Evolutionary conservation across 2,113 vertebrate genomes (phyloP).

Genomic region (Cololabis saira): DNA sequence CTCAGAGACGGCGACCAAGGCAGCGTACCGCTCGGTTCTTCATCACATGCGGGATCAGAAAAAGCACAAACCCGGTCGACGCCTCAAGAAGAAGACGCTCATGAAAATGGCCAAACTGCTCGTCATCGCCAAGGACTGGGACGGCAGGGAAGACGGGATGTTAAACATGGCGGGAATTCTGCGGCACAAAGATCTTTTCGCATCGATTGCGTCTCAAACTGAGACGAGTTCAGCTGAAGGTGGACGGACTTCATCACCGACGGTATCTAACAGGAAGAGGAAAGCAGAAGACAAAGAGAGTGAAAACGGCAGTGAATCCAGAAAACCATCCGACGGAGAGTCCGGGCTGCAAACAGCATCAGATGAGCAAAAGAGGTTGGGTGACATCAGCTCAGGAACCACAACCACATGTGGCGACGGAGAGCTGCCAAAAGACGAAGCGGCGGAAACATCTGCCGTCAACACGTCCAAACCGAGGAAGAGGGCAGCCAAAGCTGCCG

Average conservation of each 20-base stretch:
- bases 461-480: background rate
- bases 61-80: conserved; percentile 21
- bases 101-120: conserved; percentile 34
- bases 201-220: too few relatives aligned
- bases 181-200: background rate
- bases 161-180: background rate
- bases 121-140: conserved; percentile 1
- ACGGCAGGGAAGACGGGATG: too few relatives aligned
- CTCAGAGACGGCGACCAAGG: background rate
- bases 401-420: background rate
- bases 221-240: background rate
- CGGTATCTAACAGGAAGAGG: too few relatives aligned
- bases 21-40: background rate
- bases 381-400: background rate
- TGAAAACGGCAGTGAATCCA: background rate
- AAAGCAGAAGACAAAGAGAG: too few relatives aligned
- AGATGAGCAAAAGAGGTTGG: too few relatives aligned
- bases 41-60: conserved; percentile 19
- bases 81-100: conserved; percentile 25
- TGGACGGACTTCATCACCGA: background rate
- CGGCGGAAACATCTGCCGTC: background rate
- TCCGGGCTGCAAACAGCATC: background rate
- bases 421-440: background rate
- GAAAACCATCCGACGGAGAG: too few relatives aligned
- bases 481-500: too few relatives aligned